Percentiles rank a stretch among this genome's conserved stretches.
Conservation (phyloP, 2,113 vertebrate genomes). For the Pituophis catenifer region DNA sequence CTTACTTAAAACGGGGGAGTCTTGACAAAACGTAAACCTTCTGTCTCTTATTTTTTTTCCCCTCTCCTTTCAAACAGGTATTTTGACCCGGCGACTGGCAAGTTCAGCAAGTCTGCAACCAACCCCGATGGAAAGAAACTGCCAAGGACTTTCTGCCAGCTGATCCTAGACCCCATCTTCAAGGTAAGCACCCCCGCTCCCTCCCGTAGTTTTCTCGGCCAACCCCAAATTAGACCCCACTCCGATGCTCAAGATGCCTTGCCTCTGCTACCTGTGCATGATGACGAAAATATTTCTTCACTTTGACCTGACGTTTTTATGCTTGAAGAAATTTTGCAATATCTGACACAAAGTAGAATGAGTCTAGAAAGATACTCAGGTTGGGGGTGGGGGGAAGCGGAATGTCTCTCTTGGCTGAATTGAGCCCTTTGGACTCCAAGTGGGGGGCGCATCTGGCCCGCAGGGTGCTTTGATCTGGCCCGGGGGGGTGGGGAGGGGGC, state of each 20-base stretch:
- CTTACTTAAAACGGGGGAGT: neutral
- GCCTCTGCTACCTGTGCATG: slow-evolving; percentile 55
- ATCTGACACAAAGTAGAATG: slow-evolving; percentile 69
- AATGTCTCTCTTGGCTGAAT: neutral
- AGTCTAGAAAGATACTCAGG: no score
- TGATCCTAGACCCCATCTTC: slow-evolving; percentile 93
- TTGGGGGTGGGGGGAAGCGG: accelerated
- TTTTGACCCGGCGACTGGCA: slow-evolving; percentile 82
- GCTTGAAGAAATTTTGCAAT: slow-evolving; percentile 72
- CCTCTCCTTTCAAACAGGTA: slow-evolving; percentile 67
- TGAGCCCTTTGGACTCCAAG: neutral
- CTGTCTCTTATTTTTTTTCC: no score
- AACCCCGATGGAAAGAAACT: slow-evolving; percentile 80
- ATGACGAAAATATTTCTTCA: slow-evolving; percentile 86
- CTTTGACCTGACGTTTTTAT: slow-evolving; percentile 79
- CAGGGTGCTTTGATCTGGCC: no score
- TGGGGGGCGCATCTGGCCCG: no score
- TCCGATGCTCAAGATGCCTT: accelerated
- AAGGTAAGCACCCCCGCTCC: slow-evolving; percentile 73
- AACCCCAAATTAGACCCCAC: neutral
- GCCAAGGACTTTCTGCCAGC: slow-evolving; percentile 86
- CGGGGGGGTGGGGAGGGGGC: no score
- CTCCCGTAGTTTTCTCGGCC: neutral
- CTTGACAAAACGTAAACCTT: neutral
- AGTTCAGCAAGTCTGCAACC: slow-evolving; percentile 80